Evolutionary conservation across 1,140 invertebrate species (phyloP).

Genomic region (Brachionus manjavacas): DNA sequence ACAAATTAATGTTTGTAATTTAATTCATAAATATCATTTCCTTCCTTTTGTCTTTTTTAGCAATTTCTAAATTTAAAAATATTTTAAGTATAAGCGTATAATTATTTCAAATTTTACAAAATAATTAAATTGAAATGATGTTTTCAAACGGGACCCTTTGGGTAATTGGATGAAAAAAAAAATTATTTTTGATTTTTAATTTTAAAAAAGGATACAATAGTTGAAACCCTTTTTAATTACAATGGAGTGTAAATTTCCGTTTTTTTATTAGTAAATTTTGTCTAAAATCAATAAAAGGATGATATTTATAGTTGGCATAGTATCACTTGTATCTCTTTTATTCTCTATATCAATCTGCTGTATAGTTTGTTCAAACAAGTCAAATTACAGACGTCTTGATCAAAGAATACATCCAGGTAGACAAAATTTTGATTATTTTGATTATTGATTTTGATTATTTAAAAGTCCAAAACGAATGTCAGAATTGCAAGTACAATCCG

Average conservation of each 20-base stretch:
- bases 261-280: not conserved
- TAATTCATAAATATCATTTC: not conserved
- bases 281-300: not conserved
- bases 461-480: not conserved
- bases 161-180: not conserved
- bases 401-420: slow-evolving; percentile 23
- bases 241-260: not conserved
- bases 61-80: not conserved
- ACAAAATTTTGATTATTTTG: not conserved
- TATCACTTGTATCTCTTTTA: not conserved
- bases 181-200: not conserved
- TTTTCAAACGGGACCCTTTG: not conserved
- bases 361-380: not conserved
- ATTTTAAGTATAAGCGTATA: not conserved
- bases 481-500: not conserved
- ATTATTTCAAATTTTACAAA: not conserved
- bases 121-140: not conserved
- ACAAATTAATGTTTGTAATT: no score
- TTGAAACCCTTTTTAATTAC: not conserved
- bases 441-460: no score
- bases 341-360: not conserved
- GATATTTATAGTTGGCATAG: not conserved
- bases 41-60: not conserved
- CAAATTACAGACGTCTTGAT: not conserved
- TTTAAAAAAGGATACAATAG: not conserved